A percentile compares a stretch with the other conserved stretches of the same genome.
Evolutionary conservation across 2,888 invertebrate genomes (phyloP).

Genomic region (Tolmerus cingulatus): DNA sequence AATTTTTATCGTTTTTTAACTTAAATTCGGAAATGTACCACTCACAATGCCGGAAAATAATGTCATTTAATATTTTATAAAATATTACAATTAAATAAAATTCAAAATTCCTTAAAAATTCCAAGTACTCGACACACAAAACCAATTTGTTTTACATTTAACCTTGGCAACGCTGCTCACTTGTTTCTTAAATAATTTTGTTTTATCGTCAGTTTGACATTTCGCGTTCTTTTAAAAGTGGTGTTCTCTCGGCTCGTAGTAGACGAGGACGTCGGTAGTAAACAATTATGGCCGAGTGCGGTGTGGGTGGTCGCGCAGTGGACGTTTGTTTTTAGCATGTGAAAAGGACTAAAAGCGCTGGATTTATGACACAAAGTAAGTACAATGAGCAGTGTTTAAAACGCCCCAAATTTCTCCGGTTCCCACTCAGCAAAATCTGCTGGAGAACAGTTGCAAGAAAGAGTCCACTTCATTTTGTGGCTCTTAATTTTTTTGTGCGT

Average conservation of each 20-base stretch:
- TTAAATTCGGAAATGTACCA: background rate
- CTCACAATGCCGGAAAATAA: background rate
- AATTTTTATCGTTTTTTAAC: background rate
- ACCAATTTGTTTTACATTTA: background rate
- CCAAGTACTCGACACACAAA: background rate
- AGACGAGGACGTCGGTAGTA: background rate
- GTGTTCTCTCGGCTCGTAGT: background rate
- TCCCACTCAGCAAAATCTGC: background rate
- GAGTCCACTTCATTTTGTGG: background rate
- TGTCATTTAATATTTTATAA: background rate
- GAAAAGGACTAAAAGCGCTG: background rate
- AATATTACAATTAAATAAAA: background rate
- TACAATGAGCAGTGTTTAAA: background rate
- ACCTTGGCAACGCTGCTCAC: background rate
- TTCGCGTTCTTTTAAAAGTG: background rate
- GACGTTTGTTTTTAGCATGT: background rate
- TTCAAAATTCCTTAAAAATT: background rate
- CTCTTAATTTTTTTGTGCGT: background rate
- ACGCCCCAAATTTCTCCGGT: background rate
- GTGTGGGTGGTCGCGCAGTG: background rate
- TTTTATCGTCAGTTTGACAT: background rate
- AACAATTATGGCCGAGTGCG: slow-evolving; percentile 6
- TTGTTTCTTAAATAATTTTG: background rate
- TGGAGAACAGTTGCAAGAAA: background rate
- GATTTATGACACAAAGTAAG: background rate